These are phyloP conservation scores for Tragopan temminckii DNA, from an alignment of 2,797 vertebrate species.

Conservation along the genomic window DNA sequence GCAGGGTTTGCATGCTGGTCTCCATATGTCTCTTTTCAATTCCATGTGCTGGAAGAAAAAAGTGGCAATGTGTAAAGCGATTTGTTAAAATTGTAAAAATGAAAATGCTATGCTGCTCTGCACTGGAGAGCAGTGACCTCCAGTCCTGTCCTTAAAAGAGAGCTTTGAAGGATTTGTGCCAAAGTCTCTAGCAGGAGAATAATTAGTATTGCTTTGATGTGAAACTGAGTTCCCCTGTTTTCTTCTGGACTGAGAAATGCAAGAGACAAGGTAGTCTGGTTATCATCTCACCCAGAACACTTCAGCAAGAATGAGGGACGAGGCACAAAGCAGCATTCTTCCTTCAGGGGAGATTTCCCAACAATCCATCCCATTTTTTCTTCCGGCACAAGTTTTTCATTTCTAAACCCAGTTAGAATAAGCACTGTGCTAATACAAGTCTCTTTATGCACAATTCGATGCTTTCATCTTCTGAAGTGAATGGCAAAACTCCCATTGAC, in stretches of 20 bases:
- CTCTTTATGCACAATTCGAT: constrained; percentile 20
- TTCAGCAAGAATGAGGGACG: not conserved
- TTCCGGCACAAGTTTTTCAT: rapidly evolving
- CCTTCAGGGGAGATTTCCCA: not conserved
- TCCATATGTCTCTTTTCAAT: constrained; percentile 87
- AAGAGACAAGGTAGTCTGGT: not conserved
- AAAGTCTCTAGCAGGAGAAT: rapidly evolving
- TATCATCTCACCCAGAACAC: rapidly evolving
- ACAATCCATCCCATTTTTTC: not conserved
- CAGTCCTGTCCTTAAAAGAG: not conserved
- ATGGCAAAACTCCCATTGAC: constrained; percentile 57
- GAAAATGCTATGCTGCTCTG: constrained; percentile 6
- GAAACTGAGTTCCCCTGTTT: not conserved
- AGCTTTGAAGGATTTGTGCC: rapidly evolving
- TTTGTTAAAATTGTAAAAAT: constrained; percentile 72
- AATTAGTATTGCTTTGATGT: rapidly evolving
- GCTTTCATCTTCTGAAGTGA: not conserved
- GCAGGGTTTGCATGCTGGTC: constrained; percentile 82
- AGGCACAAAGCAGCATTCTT: not conserved
- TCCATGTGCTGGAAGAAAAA: constrained; percentile 78
- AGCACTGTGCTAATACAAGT: constrained; percentile 4
- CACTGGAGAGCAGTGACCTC: not conserved
- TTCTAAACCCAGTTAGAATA: not conserved
- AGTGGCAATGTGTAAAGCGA: constrained; percentile 75
- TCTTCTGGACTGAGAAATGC: not conserved